A percentile compares a stretch with the other conserved stretches of the same genome.
Conservation (phyloP, 1,140 invertebrate genomes). For the Cydia fagiglandana region DNA sequence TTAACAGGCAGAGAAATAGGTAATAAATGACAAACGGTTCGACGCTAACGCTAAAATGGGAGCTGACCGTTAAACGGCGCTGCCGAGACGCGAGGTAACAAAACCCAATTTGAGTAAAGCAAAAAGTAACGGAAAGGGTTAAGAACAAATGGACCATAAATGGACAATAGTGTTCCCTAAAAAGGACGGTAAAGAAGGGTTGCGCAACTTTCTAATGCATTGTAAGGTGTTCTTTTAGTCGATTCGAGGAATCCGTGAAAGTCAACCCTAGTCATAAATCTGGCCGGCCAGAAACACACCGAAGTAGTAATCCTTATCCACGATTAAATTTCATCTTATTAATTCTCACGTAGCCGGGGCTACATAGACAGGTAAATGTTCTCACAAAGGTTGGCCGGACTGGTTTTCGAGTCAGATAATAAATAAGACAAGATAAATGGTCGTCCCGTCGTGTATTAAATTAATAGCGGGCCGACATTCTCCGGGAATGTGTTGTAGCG, state of each 20-base stretch:
- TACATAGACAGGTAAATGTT: conserved; percentile 53
- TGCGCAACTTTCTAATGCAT: conserved; percentile 77
- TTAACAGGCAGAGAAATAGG: conserved; percentile 33
- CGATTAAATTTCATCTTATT: conserved; percentile 43
- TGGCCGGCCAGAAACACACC: conserved; percentile 32
- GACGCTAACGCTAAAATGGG: conserved; percentile 12
- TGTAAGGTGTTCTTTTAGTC: conserved; percentile 65
- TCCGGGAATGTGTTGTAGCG: conserved; percentile 61
- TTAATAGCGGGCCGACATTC: conserved; percentile 68
- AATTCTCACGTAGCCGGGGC: conserved; percentile 43
- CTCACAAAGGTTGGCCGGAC: conserved; percentile 55
- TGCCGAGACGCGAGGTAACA: conserved; percentile 40
- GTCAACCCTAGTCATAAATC: conserved; percentile 52
- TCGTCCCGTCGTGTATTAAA: conserved; percentile 69
- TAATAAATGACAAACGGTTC: conserved; percentile 28
- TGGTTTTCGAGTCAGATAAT: conserved; percentile 72
- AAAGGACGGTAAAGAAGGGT: conserved; percentile 69
- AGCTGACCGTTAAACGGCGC: conserved; percentile 16
- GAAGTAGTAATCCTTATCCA: conserved; percentile 38
- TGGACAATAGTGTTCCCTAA: conserved; percentile 63
- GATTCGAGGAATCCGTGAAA: conserved; percentile 70
- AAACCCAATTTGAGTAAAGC: conserved; percentile 49
- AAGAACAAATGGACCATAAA: conserved; percentile 53
- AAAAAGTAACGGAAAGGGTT: conserved; percentile 72
- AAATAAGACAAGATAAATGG: conserved; percentile 78